These are phyloP conservation scores for Oasisia sp. DNA, from an alignment of 2,888 invertebrate species.

Conservation along the genomic window DNA sequence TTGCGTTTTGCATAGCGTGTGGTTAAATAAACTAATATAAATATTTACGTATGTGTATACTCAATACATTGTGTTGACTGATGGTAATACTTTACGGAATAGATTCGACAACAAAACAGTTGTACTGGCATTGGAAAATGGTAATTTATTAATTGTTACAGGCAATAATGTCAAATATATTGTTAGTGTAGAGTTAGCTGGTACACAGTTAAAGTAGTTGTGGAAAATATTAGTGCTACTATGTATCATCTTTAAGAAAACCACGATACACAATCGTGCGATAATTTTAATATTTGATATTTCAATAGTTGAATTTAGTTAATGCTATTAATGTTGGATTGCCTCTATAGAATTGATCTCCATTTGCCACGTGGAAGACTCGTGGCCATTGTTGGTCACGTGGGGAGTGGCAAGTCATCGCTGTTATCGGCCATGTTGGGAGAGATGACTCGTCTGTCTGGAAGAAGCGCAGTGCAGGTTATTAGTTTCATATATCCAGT, in stretches of 20 bases:
- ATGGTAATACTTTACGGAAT: no score
- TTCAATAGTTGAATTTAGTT: not conserved
- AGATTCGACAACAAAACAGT: no score
- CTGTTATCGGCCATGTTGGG: conserved; percentile 82
- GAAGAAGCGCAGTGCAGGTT: not conserved
- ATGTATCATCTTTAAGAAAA: not conserved
- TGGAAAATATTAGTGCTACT: not conserved
- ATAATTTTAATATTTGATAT: not conserved
- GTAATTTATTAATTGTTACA: no score
- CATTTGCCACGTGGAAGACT: conserved; percentile 76
- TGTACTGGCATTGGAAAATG: no score
- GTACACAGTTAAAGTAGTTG: not conserved
- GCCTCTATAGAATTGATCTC: conserved; percentile 75
- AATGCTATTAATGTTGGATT: not conserved
- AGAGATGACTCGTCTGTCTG: conserved; percentile 75
- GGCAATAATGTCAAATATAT: no score
- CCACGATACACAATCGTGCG: not conserved
- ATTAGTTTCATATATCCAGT: not conserved
- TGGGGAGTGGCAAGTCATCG: conserved; percentile 82
- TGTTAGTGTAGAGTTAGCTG: no score
- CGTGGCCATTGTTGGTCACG: conserved; percentile 87
- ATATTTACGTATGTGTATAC: no score
- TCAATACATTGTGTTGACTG: no score
- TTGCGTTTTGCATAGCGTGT: no score
- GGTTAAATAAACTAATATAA: no score